Conservation (phyloP, 2,888 invertebrate species). For the Pollenia labialis region DNA sequence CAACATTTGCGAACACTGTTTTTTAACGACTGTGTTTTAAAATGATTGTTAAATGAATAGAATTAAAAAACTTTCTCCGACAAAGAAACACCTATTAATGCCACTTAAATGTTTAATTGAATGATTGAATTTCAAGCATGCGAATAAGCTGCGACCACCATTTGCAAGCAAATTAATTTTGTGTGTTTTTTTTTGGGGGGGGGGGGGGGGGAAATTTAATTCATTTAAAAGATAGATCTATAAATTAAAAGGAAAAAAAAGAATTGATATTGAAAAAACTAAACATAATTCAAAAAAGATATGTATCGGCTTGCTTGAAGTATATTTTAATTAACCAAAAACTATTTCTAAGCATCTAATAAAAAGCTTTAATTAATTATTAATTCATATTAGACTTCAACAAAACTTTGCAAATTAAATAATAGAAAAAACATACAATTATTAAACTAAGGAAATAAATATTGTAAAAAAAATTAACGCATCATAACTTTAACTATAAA, state of each 20-base stretch:
- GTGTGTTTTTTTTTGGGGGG: neutral
- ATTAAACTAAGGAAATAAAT: neutral
- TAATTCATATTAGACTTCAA: too few relatives aligned
- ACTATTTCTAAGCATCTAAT: too few relatives aligned
- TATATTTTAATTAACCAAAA: too few relatives aligned
- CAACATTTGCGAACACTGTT: neutral
- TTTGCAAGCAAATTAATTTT: neutral
- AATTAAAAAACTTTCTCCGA: slow-evolving; percentile 1
- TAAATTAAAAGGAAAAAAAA: too few relatives aligned
- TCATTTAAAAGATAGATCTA: too few relatives aligned
- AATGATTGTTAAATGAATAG: slow-evolving; percentile 22
- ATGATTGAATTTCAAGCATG: slow-evolving; percentile 55
- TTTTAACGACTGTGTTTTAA: slow-evolving; percentile 5
- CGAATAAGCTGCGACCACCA: neutral
- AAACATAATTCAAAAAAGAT: too few relatives aligned
- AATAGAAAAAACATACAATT: neutral
- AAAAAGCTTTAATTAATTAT: too few relatives aligned
- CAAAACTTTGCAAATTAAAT: neutral
- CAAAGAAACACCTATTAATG: slow-evolving; percentile 51
- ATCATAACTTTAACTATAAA: slow-evolving; percentile 13
- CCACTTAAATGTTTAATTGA: slow-evolving; percentile 65
- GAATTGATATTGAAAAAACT: too few relatives aligned
- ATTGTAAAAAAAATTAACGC: neutral
- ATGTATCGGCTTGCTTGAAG: too few relatives aligned
- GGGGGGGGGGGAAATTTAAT: too few relatives aligned